Percentiles rank a stretch among this genome's conserved stretches.
Evolutionary conservation across 2,888 invertebrate genomes (phyloP).

Genomic region (Terebella lapidaria): DNA sequence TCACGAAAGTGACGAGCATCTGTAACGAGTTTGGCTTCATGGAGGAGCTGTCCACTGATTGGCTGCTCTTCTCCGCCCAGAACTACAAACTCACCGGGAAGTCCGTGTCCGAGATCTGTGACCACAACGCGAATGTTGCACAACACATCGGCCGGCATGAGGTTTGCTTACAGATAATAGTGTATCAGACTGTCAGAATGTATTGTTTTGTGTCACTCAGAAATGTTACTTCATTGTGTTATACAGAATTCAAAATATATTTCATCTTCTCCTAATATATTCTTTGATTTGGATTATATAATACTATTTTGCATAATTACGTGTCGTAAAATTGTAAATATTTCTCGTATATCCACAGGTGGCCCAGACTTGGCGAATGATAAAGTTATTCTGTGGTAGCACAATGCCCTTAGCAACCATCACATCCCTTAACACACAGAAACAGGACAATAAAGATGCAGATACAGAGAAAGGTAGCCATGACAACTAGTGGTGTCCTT

Average conservation of each 20-base stretch:
- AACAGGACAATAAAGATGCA: background rate
- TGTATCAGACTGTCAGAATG: too few relatives aligned
- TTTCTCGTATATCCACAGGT: too few relatives aligned
- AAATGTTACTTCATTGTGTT: too few relatives aligned
- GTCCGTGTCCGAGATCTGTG: conserved; percentile 75
- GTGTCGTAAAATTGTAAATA: too few relatives aligned
- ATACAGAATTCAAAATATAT: too few relatives aligned
- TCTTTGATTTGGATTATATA: too few relatives aligned
- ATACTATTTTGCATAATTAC: too few relatives aligned
- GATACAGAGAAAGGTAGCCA: background rate
- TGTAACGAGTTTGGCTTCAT: conserved; percentile 35
- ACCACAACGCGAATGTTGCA: conserved; percentile 80
- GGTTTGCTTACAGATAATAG: conserved; percentile 29
- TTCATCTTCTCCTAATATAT: too few relatives aligned
- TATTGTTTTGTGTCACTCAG: too few relatives aligned
- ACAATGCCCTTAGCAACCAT: too few relatives aligned
- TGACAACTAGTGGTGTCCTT: too few relatives aligned
- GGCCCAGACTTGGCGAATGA: conserved; percentile 49
- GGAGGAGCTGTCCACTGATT: conserved; percentile 32
- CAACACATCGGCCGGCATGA: conserved; percentile 41
- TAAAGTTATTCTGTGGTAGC: conserved; percentile 31
- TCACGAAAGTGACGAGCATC: conserved; percentile 61
- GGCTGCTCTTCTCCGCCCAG: conserved; percentile 69
- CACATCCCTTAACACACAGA: background rate
- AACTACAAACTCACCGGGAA: conserved; percentile 72